Conservation (phyloP, 1,140 invertebrate genomes). For the Pseudobourletiella spinata region DNA sequence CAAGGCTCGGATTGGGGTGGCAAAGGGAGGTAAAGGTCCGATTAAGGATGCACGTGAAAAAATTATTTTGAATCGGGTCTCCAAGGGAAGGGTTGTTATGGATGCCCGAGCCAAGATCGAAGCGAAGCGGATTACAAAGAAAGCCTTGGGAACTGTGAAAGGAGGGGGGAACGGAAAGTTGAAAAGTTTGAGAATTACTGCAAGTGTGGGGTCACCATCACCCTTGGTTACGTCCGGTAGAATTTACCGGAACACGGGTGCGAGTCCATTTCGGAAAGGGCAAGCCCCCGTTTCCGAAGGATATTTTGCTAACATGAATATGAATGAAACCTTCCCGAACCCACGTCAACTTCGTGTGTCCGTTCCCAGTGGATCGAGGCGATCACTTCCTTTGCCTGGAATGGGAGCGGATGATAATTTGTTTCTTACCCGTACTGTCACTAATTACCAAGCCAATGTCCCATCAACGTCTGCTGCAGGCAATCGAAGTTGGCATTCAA, state of each 20-base stretch:
- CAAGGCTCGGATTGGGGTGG: neutral
- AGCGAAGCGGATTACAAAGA: constrained; percentile 10
- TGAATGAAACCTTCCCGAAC: neutral
- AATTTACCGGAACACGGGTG: too few species aligned
- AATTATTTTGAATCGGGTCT: constrained; percentile 25
- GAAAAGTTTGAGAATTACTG: constrained; percentile 25
- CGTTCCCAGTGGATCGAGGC: neutral
- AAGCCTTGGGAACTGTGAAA: constrained; percentile 5
- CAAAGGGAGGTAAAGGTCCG: neutral
- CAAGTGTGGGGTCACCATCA: constrained; percentile 8
- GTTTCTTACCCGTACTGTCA: too few species aligned
- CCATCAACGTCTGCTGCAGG: constrained; percentile 8
- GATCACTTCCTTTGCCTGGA: neutral
- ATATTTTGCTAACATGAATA: neutral
- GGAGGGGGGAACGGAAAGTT: constrained; percentile 2
- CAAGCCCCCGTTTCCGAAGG: neutral
- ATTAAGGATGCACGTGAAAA: constrained; percentile 27
- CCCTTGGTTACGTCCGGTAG: neutral
- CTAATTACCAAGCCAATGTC: constrained; percentile 17
- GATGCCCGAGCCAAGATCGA: constrained; percentile 28
- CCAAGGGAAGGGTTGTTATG: constrained; percentile 16
- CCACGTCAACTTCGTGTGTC: neutral
- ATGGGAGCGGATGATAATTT: neutral
- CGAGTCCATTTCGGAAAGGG: too few species aligned
- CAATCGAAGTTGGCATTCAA: neutral